Conservation (phyloP, 2,888 invertebrate species). For the Latheticus oryzae region DNA sequence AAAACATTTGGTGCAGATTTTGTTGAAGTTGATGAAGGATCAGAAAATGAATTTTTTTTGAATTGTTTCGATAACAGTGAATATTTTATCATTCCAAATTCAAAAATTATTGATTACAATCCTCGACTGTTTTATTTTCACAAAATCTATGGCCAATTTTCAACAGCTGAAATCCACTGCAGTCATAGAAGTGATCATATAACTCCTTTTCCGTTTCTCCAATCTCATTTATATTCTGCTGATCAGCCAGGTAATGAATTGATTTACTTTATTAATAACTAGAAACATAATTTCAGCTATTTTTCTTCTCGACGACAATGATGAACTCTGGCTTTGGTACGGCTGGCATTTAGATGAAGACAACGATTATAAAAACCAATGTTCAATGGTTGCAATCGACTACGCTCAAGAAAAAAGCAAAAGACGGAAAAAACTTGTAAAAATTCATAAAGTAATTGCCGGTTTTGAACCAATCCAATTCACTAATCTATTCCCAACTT, state of each 20-base stretch:
- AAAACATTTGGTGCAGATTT: slow-evolving; percentile 43
- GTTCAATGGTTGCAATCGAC: slow-evolving; percentile 40
- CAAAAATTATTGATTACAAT: slow-evolving; percentile 37
- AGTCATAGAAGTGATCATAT: slow-evolving; percentile 43
- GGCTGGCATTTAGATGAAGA: slow-evolving; percentile 35
- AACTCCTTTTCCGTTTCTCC: slow-evolving; percentile 53
- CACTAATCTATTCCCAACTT: slow-evolving; percentile 51
- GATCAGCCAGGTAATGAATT: slow-evolving; percentile 50
- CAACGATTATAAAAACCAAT: slow-evolving; percentile 39
- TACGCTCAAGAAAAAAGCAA: slow-evolving; percentile 46
- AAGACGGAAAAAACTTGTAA: slow-evolving; percentile 21
- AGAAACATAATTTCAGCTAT: slow-evolving; percentile 42
- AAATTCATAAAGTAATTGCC: slow-evolving; percentile 42
- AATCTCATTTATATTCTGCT: slow-evolving; percentile 52
- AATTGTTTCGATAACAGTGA: slow-evolving; percentile 34
- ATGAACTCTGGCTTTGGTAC: slow-evolving; percentile 53
- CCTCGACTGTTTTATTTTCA: slow-evolving; percentile 54
- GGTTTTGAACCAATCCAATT: slow-evolving; percentile 48
- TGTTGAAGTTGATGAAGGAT: slow-evolving; percentile 43
- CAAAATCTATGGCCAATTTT: slow-evolving; percentile 48
- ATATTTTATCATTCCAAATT: slow-evolving; percentile 12
- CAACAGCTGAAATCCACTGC: slow-evolving; percentile 50
- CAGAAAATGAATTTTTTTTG: slow-evolving; percentile 43
- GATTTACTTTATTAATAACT: not conserved
- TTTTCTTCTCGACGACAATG: slow-evolving; percentile 51